Evolutionary conservation across 2,888 invertebrate genomes (phyloP).

Genomic region (Volucella inanis): DNA sequence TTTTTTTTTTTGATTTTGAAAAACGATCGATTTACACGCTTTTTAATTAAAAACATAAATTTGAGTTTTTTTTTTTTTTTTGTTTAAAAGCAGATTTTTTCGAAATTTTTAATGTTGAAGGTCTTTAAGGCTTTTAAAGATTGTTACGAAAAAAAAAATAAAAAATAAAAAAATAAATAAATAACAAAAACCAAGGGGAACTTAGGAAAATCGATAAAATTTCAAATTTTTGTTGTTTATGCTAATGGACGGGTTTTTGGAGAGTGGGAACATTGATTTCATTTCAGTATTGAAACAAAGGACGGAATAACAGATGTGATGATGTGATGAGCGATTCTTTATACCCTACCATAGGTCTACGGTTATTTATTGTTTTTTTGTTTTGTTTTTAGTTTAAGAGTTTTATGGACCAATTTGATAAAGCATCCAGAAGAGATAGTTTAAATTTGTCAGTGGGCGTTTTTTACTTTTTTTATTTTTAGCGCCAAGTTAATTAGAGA

Average conservation of each 20-base stretch:
- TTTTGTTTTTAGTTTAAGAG: constrained; percentile 9
- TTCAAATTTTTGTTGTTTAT: constrained; percentile 35
- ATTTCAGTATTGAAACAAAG: constrained; percentile 38
- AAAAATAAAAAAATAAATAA: too few relatives aligned
- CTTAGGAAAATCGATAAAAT: constrained; percentile 18
- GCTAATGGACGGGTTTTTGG: constrained; percentile 32
- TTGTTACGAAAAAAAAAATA: not conserved
- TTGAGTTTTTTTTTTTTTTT: not conserved
- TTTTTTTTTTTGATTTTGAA: constrained; percentile 36
- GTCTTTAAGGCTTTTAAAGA: constrained; percentile 9
- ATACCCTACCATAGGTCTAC: constrained; percentile 23
- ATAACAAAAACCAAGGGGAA: constrained; percentile 14
- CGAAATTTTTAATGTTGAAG: constrained; percentile 7
- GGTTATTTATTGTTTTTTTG: constrained; percentile 23
- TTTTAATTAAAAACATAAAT: constrained; percentile 63
- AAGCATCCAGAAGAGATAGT: constrained; percentile 12
- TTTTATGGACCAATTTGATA: constrained; percentile 34
- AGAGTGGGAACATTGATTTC: constrained; percentile 56
- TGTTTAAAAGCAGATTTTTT: not conserved
- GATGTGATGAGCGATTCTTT: constrained; percentile 63
- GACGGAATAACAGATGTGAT: constrained; percentile 55
- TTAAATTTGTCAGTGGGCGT: constrained; percentile 9
- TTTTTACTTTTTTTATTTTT: constrained; percentile 11
- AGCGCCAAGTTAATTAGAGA: constrained; percentile 17
- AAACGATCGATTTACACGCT: constrained; percentile 54